Percentiles rank a stretch among this genome's conserved stretches.
phyloP scores from a whole-genome alignment of 2,888 invertebrate genomes.

The Germaria angustata region DNA sequence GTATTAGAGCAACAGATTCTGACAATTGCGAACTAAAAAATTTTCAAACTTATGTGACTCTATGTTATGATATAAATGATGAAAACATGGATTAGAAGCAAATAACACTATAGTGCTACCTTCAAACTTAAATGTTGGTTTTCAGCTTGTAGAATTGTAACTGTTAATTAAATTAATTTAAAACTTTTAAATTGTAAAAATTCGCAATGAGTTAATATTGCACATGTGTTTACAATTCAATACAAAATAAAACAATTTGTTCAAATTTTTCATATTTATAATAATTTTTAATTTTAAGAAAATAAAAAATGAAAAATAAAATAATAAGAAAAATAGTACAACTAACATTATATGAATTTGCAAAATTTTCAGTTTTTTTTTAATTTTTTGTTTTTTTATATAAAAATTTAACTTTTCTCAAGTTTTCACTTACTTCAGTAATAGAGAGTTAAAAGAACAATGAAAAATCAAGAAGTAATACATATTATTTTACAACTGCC shows the following conservation, averaged over 20 bases:
- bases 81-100: too few species aligned
- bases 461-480: slow-evolving; percentile 65
- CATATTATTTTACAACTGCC: slow-evolving; percentile 56
- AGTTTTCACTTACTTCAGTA: slow-evolving; percentile 64
- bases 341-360: slow-evolving; percentile 72
- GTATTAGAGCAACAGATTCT: too few species aligned
- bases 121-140: too few species aligned
- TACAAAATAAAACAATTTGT: slow-evolving; percentile 61
- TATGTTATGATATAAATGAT: too few species aligned
- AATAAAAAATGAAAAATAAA: slow-evolving; percentile 69
- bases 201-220: too few species aligned
- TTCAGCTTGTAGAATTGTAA: too few species aligned
- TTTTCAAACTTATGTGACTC: too few species aligned
- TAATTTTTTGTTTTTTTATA: slow-evolving; percentile 48
- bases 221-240: too few species aligned
- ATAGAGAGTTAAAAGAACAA: slow-evolving; percentile 56
- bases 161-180: too few species aligned
- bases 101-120: too few species aligned
- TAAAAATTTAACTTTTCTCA: slow-evolving; percentile 64
- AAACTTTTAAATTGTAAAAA: too few species aligned
- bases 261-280: slow-evolving; percentile 68
- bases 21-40: too few species aligned
- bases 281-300: slow-evolving; percentile 68
- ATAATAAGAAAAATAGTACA: slow-evolving; percentile 71
- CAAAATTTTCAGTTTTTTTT: slow-evolving; percentile 70